Base-by-base conservation (phyloP, 2,113 vertebrate genomes). In the Odobenus rosmarus region DNA sequence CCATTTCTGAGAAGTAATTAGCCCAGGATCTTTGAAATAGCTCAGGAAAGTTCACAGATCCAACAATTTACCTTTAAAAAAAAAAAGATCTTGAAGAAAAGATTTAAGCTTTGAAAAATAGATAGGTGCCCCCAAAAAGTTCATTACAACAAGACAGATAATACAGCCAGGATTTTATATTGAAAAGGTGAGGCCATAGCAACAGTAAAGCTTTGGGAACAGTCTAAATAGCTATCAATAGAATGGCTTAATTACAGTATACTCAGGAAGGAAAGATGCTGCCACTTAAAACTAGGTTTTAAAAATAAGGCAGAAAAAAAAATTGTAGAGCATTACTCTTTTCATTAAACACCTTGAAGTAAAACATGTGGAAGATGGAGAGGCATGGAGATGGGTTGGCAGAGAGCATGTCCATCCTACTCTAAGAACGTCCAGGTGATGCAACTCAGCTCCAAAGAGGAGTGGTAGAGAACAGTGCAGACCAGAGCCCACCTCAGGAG, bases 231-330 rank as follows among this genome's bases (percentile, higher is more conserved):
- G 18, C 19, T 18, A 83, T 84, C 12, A 49, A 31, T 4, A 93
- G 26, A 42, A 92, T 74, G 39, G 4, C 64, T 95, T 64, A 79
- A 83, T 90, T 55, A 83, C 0, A 31, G 23, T 21, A 83, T 19
- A 39, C 53, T 10, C 5, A 77, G 55, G 57, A 77, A 89, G 1
- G 59, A 94, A 59, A 67, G 36, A 67, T 8, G 26, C 39, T 61
- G 51, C 31, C 69, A 51, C 33, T 33, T 89, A 92, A 83, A 93
- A 55, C 36, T 53, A 62, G 31, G 42, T 67, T 93, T 87, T 83
- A 88, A 42, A 88, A 96, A 72, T 85, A 62, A 46, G 5, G 16
- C 14, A 87, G 61, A 23, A 5, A 24, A 72, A 72, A 55, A 61
- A 84, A 84, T 69, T 81, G 26, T 2, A 84, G n/a, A 69, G 49